Evolutionary conservation across 2,888 invertebrate species (phyloP), one percentile per base, ranked within the genome.

Genomic region (Pandemis cinnamomeana): DNA sequence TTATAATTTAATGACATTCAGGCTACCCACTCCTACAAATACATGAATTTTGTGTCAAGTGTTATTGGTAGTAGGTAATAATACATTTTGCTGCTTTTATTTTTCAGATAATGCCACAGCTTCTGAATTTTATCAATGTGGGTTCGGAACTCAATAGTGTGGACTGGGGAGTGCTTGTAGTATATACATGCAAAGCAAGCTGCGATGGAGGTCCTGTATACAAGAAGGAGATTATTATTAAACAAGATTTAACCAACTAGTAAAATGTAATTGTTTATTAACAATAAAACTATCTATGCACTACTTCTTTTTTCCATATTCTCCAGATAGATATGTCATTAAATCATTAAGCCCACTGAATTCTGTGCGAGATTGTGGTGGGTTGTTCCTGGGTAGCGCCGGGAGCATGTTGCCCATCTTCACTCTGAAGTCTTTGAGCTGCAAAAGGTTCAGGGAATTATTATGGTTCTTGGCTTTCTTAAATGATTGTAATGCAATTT

Each of bases 141-240:
- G 96, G 97, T 53, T 89, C 94, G 77, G 87, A 95, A 63, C 85
- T 95, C 3, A 94, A 95, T 75, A 95, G 94, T 82, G 92, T 99
- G 66, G 99, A 99, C 90, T 99, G 98, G 98, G 99, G 99, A 36
- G 96, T 97, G 20, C 88, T 99, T 68, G 95, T 95, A 64, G 90
- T 99, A 41, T 99, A 97, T 88, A 98, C 98, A 0, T 99, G 99
- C 86, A 95, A 95, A 84, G 91, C 95, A 20, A 98, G 97, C 88
- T 99, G 99, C 85, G 87, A 87, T 75, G 82, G 89, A 74, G 95
- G 95, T 13, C 93, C 92, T 8, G 95, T 95, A 8, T 99, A 99
- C 89, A 95, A 95, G 77, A 88, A 93, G 78, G 99, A 99, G 92
- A 96, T 95, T 90, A 85, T 98, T 75, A 96, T 97, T 92, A 98